Percentiles rank a stretch among this genome's conserved stretches.
These are phyloP conservation scores for Thelaira solivaga DNA, from an alignment of 2,888 invertebrate genomes.

Conservation along the genomic window DNA sequence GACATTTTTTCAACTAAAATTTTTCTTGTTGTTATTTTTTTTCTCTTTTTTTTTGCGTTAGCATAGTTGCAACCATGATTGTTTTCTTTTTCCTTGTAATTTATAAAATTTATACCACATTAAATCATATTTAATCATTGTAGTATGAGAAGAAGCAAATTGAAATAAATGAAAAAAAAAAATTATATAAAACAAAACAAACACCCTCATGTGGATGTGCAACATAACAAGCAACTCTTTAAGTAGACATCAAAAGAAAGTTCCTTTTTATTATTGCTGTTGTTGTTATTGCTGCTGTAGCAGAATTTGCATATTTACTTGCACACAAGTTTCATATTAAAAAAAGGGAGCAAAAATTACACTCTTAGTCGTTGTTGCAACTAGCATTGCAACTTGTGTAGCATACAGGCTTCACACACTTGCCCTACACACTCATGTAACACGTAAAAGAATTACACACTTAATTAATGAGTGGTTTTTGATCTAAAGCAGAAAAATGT, in stretches of 20 bases:
- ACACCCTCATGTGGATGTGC: slow-evolving; percentile 54
- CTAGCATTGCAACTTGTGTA: slow-evolving; percentile 36
- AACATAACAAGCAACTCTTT: slow-evolving; percentile 61
- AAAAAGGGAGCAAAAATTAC: slow-evolving; percentile 25
- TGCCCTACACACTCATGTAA: slow-evolving; percentile 35
- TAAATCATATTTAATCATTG: slow-evolving; percentile 63
- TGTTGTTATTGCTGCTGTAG: slow-evolving; percentile 4
- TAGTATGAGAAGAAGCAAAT: slow-evolving; percentile 25
- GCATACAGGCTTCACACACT: slow-evolving; percentile 4
- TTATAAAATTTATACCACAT: slow-evolving; percentile 61
- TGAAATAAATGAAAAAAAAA: slow-evolving; percentile 15
- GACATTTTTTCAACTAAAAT: slow-evolving; percentile 40
- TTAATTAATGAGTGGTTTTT: slow-evolving; percentile 75
- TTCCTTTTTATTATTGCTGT: slow-evolving; percentile 18
- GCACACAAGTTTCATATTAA: neutral
- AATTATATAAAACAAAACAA: slow-evolving; percentile 14
- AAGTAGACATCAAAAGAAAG: slow-evolving; percentile 62
- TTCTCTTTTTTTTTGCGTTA: slow-evolving; percentile 1
- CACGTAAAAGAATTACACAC: slow-evolving; percentile 71
- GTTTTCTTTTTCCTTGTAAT: slow-evolving; percentile 43
- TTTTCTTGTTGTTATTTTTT: too few relatives aligned
- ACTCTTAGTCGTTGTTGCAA: slow-evolving; percentile 10
- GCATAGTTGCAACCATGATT: slow-evolving; percentile 8
- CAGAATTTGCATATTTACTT: slow-evolving; percentile 25
- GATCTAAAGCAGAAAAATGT: slow-evolving; percentile 55